Conservation (phyloP, 1,140 invertebrate species). For the Dolichoris vasculosae region DNA sequence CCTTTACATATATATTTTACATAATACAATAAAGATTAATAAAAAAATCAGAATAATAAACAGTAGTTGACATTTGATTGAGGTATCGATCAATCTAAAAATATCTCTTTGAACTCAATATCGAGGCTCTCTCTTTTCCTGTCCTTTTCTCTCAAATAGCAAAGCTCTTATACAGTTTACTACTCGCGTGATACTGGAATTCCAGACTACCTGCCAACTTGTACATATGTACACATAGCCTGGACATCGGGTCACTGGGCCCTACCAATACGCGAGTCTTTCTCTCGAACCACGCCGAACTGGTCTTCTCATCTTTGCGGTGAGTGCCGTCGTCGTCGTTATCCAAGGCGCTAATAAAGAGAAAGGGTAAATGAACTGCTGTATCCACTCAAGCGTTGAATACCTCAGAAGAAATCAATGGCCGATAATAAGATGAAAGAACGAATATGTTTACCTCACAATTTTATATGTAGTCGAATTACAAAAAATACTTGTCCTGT, state of each 20-base stretch:
- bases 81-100: not conserved
- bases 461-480: not conserved
- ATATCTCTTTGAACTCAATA: constrained; percentile 21
- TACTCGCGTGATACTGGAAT: not conserved
- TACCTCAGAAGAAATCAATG: not conserved
- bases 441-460: too few species aligned
- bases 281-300: constrained; percentile 10
- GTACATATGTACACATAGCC: not conserved
- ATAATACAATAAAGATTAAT: not conserved
- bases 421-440: not conserved
- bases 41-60: not conserved
- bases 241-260: not conserved
- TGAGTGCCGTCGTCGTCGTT: not conserved
- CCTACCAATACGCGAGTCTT: not conserved
- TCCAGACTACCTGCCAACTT: not conserved
- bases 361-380: constrained; percentile 17
- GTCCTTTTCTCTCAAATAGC: not conserved
- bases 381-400: not conserved
- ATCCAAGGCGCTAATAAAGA: not conserved
- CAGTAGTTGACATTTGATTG: not conserved
- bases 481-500: not conserved
- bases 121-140: not conserved
- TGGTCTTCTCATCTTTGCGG: constrained; percentile 1
- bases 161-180: not conserved
- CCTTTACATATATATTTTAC: not conserved